Percentiles rank a stretch among this genome's conserved stretches.
Conservation (phyloP, 1,140 invertebrate genomes). For the Cydia pomonella region DNA sequence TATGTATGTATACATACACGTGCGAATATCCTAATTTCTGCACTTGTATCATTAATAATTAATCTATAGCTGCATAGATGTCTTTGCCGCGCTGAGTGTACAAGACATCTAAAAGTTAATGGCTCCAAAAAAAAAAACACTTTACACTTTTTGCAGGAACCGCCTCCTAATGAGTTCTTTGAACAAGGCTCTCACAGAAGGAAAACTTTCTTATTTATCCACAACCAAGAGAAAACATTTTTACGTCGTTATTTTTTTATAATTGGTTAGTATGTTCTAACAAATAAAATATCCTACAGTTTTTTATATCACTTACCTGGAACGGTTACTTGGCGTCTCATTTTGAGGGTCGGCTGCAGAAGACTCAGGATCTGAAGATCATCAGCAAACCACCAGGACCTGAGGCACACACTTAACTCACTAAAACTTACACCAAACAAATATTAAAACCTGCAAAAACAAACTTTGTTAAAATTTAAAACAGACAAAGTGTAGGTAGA, state of each 20-base stretch:
- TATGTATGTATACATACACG: no score
- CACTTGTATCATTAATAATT: no score
- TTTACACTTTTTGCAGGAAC: background rate
- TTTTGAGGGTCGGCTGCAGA: conserved; percentile 44
- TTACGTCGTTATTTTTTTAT: background rate
- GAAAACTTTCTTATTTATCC: background rate
- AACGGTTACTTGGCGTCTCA: conserved; percentile 60
- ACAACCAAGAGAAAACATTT: background rate
- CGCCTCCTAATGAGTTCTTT: conserved; percentile 6
- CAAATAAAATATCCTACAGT: background rate
- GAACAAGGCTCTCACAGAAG: background rate
- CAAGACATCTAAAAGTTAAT: background rate
- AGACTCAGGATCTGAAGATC: conserved; percentile 49
- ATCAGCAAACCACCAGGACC: conserved; percentile 57
- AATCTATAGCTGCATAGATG: no score
- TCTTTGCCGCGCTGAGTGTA: background rate
- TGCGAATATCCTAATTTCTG: no score
- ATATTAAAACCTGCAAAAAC: conserved; percentile 48
- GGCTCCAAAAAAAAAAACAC: background rate
- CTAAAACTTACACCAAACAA: conserved; percentile 39
- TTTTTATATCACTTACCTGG: conserved; percentile 43
- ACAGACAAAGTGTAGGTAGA: conserved; percentile 26
- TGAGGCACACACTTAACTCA: conserved; percentile 60
- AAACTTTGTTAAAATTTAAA: conserved; percentile 46
- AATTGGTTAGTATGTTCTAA: background rate